Evolutionary conservation across 2,113 vertebrate species (phyloP), one percentile per base, ranked within the genome.

Genomic region (Parotia lawesii): DNA sequence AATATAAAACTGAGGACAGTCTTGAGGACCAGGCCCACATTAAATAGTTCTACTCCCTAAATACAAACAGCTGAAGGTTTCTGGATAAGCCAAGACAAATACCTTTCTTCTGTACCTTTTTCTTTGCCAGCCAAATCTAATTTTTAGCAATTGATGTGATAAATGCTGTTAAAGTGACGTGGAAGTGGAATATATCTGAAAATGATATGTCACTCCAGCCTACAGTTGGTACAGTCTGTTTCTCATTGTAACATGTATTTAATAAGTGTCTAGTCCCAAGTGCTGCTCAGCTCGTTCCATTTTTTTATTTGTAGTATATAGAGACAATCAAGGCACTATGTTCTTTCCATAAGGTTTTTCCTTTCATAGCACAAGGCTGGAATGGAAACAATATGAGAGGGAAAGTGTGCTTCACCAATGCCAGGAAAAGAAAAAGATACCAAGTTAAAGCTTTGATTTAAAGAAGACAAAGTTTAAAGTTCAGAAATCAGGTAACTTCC

Each of bases 311-410:
- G 33, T 72, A 67, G 24, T 44, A 75, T 61, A 65, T 53, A 82
- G n/a, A 74, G 67, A 87, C 27, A 87, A 65, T 72, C 29, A 71
- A 94, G 47, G 81, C 21, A 65, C 53, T 81, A 24, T 93, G 53
- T 84, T 96, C 81, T 95, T 95, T 93, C 87, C 87, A 74, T 92
- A 25, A 89, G 28, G n/a, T 57, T 94, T 91, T 96, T 81, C 58
- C 50, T 85, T 95, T 92, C 81, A 44, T 15, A 87, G 74, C 40
- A 58, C 11, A 47, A 76, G 29, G 12, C 71, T 94, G 84, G 56
- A 94, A 95, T 74, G 40, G 48, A 85, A 91, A 45, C 89, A 92
- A 92, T 50, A 67, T 18, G 60, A 74, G n/a, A 85, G 27, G n/a
- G 42, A 93, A 86, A 87, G 25, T 69, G 57, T 81, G 42, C 38